phyloP scores from a whole-genome alignment of 1,140 invertebrate genomes.

The Sitobion miscanthi region DNA sequence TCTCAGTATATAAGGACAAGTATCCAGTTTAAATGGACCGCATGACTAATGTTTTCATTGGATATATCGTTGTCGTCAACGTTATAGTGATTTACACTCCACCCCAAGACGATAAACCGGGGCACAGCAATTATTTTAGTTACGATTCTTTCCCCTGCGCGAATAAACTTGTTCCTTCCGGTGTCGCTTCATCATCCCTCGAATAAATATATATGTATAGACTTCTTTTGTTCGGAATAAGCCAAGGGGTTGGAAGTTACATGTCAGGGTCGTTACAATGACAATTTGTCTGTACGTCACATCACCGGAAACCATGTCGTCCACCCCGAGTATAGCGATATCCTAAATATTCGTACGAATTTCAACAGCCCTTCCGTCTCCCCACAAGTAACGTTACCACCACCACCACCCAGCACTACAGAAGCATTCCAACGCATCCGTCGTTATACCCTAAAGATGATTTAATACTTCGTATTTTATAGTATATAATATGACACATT shows the following conservation, averaged over 20 bases:
- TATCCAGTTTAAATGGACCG: neutral
- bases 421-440: constrained; percentile 13
- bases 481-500: constrained; percentile 15
- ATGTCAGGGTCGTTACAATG: constrained; percentile 51
- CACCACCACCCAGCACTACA: neutral
- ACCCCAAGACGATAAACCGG: constrained; percentile 42
- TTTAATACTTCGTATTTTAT: constrained; percentile 40
- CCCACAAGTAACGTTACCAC: neutral
- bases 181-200: constrained; percentile 47
- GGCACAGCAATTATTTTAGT: constrained; percentile 45
- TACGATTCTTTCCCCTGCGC: constrained; percentile 18
- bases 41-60: constrained; percentile 48
- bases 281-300: constrained; percentile 54
- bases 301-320: constrained; percentile 44
- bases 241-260: constrained; percentile 42
- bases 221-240: constrained; percentile 41
- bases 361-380: neutral
- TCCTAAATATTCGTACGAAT: constrained; percentile 25
- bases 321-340: neutral
- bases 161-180: constrained; percentile 56
- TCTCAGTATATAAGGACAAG: neutral
- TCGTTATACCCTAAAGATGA: neutral
- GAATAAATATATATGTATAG: neutral
- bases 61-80: neutral
- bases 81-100: neutral